Conservation (phyloP, 2,113 vertebrate species). For the Pristiophorus japonicus region DNA sequence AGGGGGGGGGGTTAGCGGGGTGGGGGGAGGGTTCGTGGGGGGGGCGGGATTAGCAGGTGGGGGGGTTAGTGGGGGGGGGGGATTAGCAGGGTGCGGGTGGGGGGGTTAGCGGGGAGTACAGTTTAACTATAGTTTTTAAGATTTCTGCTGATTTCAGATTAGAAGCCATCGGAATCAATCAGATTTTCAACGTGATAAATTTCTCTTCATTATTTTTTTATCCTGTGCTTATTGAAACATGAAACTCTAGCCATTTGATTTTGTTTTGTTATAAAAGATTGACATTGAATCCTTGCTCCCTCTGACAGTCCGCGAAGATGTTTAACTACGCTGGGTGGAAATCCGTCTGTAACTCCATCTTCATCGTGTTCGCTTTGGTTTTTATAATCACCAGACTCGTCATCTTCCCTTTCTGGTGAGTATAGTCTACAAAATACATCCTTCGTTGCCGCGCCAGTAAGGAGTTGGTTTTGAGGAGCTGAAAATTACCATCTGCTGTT, state of each 20-base stretch:
- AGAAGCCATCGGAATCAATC: background rate
- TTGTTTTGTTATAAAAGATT: background rate
- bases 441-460: background rate
- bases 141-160: background rate
- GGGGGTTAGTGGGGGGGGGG: too few relatives aligned
- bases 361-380: slow-evolving; percentile 66
- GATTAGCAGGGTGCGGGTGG: too few relatives aligned
- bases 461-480: background rate
- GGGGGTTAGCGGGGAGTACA: too few relatives aligned
- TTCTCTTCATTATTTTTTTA: slow-evolving; percentile 40
- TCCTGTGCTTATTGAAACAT: background rate
- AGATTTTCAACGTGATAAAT: background rate
- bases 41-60: too few relatives aligned
- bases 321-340: slow-evolving; percentile 84
- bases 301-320: slow-evolving; percentile 77
- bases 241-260: background rate
- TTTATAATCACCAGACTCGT: slow-evolving; percentile 80
- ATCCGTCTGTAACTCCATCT: slow-evolving; percentile 70
- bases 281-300: background rate
- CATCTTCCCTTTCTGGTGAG: slow-evolving; percentile 88
- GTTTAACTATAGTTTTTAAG: too few relatives aligned
- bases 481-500: background rate
- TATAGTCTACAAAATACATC: background rate
- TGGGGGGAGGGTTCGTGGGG: too few relatives aligned
- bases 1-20: too few relatives aligned